A percentile compares a stretch with the other conserved stretches of the same genome.
Evolutionary conservation across 37 sponge, comb jelly and placozoan genomes (phyloP).

Genomic region (Oscarella lobularis): DNA sequence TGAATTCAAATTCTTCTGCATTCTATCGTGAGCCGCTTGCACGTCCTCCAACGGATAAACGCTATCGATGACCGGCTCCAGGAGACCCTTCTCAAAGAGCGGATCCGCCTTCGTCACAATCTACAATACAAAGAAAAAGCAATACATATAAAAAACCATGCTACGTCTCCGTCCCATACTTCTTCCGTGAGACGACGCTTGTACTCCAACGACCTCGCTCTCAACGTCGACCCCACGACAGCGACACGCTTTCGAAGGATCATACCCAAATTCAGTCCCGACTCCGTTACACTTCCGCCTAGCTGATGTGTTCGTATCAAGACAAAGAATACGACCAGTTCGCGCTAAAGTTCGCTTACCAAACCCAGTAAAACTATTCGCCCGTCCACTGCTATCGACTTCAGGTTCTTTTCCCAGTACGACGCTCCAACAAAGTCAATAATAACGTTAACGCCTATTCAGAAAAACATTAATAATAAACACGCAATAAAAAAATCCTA

Average conservation of each 20-base stretch:
- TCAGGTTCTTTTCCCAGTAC: slow-evolving; percentile 68
- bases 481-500: not conserved
- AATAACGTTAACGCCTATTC: slow-evolving; percentile 63
- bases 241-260: slow-evolving; percentile 52
- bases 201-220: slow-evolving; percentile 52
- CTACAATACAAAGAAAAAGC: slow-evolving; percentile 15
- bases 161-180: no score
- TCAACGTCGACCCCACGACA: slow-evolving; percentile 44
- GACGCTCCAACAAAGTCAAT: slow-evolving; percentile 71
- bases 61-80: slow-evolving; percentile 39
- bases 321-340: no score
- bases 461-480: no score
- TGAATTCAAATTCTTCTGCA: slow-evolving; percentile 51
- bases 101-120: slow-evolving; percentile 18
- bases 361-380: slow-evolving; percentile 56
- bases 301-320: no score
- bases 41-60: slow-evolving; percentile 28
- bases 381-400: slow-evolving; percentile 59
- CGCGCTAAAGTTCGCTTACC: no score
- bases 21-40: slow-evolving; percentile 44
- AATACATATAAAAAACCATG: no score
- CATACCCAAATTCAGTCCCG: slow-evolving; percentile 24
- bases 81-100: slow-evolving; percentile 24
- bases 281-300: slow-evolving; percentile 29
- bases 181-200: slow-evolving; percentile 35